A percentile compares a stretch with the other conserved stretches of the same genome.
phyloP scores from a whole-genome alignment of 2,797 vertebrate species.

The Enteromius afrohamiltoni region DNA sequence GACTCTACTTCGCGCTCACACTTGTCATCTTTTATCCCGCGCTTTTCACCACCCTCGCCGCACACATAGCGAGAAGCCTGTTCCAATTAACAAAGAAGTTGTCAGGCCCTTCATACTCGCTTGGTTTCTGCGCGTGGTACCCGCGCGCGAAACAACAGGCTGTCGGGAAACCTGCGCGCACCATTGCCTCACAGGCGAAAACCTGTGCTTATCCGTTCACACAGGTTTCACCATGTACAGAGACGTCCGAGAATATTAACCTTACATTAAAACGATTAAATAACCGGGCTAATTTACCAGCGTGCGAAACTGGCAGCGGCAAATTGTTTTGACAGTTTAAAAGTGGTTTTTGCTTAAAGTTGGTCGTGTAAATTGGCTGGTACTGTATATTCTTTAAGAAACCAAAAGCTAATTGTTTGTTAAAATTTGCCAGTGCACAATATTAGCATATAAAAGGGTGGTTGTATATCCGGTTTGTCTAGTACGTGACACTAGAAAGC shows the following conservation, averaged over 20 bases:
- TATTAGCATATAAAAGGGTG: background rate
- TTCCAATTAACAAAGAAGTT: constrained; percentile 76
- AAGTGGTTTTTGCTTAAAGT: background rate
- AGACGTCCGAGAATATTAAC: constrained; percentile 66
- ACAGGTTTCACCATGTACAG: constrained; percentile 60
- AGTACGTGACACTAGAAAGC: background rate
- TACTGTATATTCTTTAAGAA: background rate
- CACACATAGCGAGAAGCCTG: constrained; percentile 62
- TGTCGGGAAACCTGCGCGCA: constrained; percentile 78
- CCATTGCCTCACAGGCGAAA: constrained; percentile 75
- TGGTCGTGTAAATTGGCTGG: too few relatives aligned
- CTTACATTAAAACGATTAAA: constrained; percentile 53
- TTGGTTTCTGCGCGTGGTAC: constrained; percentile 75
- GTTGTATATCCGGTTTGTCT: background rate
- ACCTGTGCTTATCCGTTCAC: constrained; percentile 70
- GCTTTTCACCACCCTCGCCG: constrained; percentile 49
- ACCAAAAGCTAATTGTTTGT: background rate
- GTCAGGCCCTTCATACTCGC: constrained; percentile 71
- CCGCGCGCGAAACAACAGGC: constrained; percentile 79
- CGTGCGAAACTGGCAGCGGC: constrained; percentile 46
- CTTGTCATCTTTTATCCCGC: constrained; percentile 74
- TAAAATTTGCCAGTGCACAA: background rate
- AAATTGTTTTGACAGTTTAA: constrained; percentile 12
- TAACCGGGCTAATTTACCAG: constrained; percentile 54
- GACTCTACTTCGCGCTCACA: constrained; percentile 75